Evolutionary conservation across 1,140 invertebrate species (phyloP), one percentile per base, ranked within the genome.

Genomic region (Dinoponera quadriceps): DNA sequence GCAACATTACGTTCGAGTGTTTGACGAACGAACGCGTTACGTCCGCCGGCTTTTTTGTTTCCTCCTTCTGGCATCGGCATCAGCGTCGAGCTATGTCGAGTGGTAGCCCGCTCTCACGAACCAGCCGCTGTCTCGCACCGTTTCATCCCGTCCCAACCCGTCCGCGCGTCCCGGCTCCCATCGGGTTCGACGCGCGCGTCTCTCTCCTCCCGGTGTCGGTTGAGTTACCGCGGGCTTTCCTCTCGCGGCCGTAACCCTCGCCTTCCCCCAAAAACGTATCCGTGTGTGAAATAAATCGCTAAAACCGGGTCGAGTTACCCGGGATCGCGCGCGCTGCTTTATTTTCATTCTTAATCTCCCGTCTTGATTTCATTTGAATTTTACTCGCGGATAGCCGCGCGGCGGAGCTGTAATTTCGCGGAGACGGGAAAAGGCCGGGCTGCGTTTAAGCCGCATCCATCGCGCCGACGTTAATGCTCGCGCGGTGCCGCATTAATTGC

Each of bases 81-180:
- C 89, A 91, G 88, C 91, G 90, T 85, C 91, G 88, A 91, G 91
- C 88, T 91, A 92, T 92, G 90, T 92, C 91, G 90, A 92, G 91
- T 91, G 90, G 74, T 77, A 72, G 66, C 62, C 65, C 69, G 68
- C 91, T 91, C 91, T 92, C 90, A 88, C 88, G 90, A 84, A 84
- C 86, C 82, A 85, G 87, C 65, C 89, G 80, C 68, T 82, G 57
- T 81, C 73, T 83, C 82, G 81, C 57, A 57, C 55, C 44, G 18
- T 78, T 69, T 75, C 66, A 11, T 49, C 54, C 65, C 49, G 62
- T 65, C 73, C 20, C 60, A 14, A 54, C 62, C 22, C 60, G 25
- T 51, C 7, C 38, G 38, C 38, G 38, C 11, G 38, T 44, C 57
- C 57, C 25, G 38, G n/a, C 38, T 66, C 63, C 18, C 49, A 68